Evolutionary conservation across 30 jellyfish, hydroid and myxozoan genomes (phyloP), one percentile per base, ranked within the genome.

Genomic region (Chironex yamaguchii): DNA sequence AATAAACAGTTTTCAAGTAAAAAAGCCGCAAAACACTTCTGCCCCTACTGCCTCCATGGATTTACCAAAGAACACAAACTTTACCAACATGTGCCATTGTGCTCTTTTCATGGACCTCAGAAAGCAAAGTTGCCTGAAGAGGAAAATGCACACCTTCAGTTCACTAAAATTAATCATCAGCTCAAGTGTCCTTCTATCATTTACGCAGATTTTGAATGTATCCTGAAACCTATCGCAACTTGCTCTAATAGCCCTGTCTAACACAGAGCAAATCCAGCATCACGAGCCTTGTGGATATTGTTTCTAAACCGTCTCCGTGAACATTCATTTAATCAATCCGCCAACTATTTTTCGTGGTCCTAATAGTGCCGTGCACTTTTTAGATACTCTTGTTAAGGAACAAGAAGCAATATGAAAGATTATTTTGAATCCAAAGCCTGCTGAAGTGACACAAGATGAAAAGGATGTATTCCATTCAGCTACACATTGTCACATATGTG

Each of bases 201-300:
- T 34, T 85, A 85, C 29, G 95, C 95, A 1, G 92, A 82, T 35
- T 68, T 72, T 14, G 91, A 75, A 54, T 79, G 82, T 33, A 62
- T 80, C 3, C 64, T 79, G 25, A 76, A 80, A 32, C 64, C 31
- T 65, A 79, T 79, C 27, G 29, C 27, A 1, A 58, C 36, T 11
- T 29, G 84, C 26, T 28, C 13, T 51, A 68, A 49, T 3, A 25
- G 42, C 42, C 30, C 52, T 33, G 66, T 30, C 89, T 63, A 30
- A 34, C 54, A 29, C 90, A 1, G 31, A 29, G 31, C 78, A 28
- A 36, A 33, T 24, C 29, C 77, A 64, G 29, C 49, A 85, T 26
- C 96, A 87, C 67, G 51, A 13, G 20, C 89, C 67, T 29, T 62
- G 86, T 24, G 92, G 96, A n/a, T 62, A 63, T 68, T 89, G 88